Percentiles rank a stretch among this genome's conserved stretches.
Evolutionary conservation across 2,888 invertebrate species (phyloP).

Genomic region (Heteromyza rotundicornis): DNA sequence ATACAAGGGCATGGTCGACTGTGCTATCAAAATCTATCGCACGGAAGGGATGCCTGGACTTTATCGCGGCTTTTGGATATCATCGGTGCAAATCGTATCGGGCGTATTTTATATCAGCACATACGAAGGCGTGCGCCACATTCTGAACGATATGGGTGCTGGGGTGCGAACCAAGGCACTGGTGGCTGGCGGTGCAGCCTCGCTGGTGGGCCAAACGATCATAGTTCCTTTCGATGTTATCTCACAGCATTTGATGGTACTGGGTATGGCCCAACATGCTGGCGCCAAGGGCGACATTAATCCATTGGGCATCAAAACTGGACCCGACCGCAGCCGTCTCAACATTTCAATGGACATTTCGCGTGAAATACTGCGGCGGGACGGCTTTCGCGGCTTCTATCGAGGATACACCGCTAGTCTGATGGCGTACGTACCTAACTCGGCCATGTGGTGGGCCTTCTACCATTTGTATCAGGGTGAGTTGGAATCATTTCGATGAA

Average conservation of each 20-base stretch:
- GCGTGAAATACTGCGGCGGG: conserved; percentile 76
- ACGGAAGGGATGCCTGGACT: conserved; percentile 86
- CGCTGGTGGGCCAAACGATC: conserved; percentile 91
- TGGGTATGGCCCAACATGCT: conserved; percentile 69
- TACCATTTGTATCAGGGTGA: conserved; percentile 93
- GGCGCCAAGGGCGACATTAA: conserved; percentile 68
- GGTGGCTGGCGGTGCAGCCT: conserved; percentile 89
- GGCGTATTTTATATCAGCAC: conserved; percentile 93
- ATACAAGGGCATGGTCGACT: conserved; percentile 87
- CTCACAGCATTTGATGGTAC: conserved; percentile 95
- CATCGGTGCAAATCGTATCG: conserved; percentile 84
- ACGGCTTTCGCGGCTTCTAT: conserved; percentile 90
- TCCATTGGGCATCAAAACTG: conserved; percentile 75
- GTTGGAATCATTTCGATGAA: conserved; percentile 6
- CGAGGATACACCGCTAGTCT: conserved; percentile 92
- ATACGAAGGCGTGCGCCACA: conserved; percentile 88
- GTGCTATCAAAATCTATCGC: conserved; percentile 83
- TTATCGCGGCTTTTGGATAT: conserved; percentile 95
- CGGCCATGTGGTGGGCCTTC: conserved; percentile 97
- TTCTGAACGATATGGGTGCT: conserved; percentile 68
- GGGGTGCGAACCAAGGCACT: conserved; percentile 70
- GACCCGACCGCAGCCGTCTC: conserved; percentile 69
- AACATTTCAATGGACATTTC: conserved; percentile 78
- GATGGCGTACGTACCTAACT: conserved; percentile 93
- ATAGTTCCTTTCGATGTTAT: conserved; percentile 96